These are phyloP conservation scores for Anarrhichthys ocellatus DNA, from an alignment of 2,113 vertebrate species.

Conservation along the genomic window DNA sequence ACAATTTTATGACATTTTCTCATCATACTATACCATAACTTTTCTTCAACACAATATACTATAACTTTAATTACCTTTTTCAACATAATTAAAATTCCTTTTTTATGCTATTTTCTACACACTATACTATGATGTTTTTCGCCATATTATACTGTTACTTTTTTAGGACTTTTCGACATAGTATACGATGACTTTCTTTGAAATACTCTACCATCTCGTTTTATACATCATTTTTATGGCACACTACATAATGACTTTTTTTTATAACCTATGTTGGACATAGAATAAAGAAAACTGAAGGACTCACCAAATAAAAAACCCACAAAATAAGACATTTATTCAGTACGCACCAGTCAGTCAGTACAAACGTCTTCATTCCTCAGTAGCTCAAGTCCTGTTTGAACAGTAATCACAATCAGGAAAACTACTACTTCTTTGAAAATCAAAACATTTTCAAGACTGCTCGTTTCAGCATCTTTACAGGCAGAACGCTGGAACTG, in stretches of 20 bases:
- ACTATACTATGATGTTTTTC: too few relatives aligned
- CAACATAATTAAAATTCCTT: too few relatives aligned
- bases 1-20: too few relatives aligned
- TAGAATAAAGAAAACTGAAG: background rate
- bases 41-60: too few relatives aligned
- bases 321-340: conserved; percentile 78
- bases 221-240: background rate
- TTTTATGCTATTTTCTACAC: too few relatives aligned
- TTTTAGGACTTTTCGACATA: too few relatives aligned
- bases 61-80: too few relatives aligned
- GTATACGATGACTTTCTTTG: background rate
- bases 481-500: conserved; percentile 23
- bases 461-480: background rate
- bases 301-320: conserved; percentile 36
- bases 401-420: conserved; percentile 43
- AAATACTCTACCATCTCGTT: background rate
- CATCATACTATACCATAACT: too few relatives aligned
- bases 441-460: conserved; percentile 18
- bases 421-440: conserved; percentile 30
- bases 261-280: background rate
- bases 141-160: too few relatives aligned
- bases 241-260: background rate
- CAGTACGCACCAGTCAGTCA: conserved; percentile 75
- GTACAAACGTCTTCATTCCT: conserved; percentile 59
- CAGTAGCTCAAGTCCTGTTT: conserved; percentile 64